Evolutionary conservation across 2,113 vertebrate species (phyloP).

Genomic region (Connochaetes taurinus): DNA sequence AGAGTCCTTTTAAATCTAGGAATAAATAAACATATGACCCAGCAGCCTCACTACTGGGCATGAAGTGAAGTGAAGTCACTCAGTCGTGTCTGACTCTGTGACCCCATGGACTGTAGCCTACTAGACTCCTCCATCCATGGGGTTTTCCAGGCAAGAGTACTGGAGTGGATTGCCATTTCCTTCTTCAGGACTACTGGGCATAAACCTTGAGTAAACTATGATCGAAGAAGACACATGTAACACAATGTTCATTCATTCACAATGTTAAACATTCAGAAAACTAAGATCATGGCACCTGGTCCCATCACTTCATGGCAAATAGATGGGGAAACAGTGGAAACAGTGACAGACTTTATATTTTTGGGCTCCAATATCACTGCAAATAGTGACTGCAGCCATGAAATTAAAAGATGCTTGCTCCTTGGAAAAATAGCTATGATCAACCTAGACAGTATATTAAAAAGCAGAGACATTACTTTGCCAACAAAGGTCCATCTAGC

Average conservation of each 20-base stretch:
- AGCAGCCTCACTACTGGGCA: background rate
- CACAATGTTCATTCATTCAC: background rate
- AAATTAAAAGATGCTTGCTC: background rate
- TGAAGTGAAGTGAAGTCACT: too few species aligned
- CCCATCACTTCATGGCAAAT: background rate
- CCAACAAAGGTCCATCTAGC: background rate
- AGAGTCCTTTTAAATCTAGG: background rate
- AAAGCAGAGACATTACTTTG: background rate
- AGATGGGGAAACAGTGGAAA: background rate
- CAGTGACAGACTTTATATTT: background rate
- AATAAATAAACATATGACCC: background rate
- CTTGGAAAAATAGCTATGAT: background rate
- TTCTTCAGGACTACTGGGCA: background rate
- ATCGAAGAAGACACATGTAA: background rate
- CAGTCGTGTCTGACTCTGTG: fast-evolving
- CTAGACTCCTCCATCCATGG: too few species aligned
- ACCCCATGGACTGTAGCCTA: too few species aligned
- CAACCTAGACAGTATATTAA: background rate
- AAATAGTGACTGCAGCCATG: background rate
- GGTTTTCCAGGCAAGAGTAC: too few species aligned
- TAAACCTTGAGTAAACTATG: background rate
- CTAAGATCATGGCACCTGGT: background rate
- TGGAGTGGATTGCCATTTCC: too few species aligned
- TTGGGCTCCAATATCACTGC: background rate
- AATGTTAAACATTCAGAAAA: background rate